Conservation (phyloP, 1,140 invertebrate species). For the Drosophila equinoxialis region DNA sequence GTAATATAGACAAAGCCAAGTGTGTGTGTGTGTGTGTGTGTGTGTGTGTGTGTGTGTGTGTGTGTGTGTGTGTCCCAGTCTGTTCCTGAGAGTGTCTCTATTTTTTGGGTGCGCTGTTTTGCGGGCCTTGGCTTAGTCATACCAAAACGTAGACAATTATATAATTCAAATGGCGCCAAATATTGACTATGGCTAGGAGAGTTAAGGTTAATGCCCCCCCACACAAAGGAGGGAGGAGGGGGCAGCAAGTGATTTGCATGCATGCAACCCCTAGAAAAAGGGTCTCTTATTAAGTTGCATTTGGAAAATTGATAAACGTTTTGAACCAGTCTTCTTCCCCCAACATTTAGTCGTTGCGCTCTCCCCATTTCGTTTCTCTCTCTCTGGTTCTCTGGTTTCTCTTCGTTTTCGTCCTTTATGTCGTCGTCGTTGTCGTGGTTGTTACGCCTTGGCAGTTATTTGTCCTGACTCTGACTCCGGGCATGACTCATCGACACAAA, state of each 20-base stretch:
- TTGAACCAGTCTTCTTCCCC: background rate
- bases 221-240: background rate
- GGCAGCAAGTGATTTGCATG: constrained; percentile 35
- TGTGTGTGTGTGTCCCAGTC: background rate
- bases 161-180: constrained; percentile 47
- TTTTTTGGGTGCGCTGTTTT: constrained; percentile 8
- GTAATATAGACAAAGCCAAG: constrained; percentile 41
- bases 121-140: constrained; percentile 42
- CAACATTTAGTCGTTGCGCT: background rate
- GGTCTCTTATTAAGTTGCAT: constrained; percentile 28
- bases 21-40: constrained; percentile 1
- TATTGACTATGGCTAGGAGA: constrained; percentile 36
- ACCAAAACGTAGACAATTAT: constrained; percentile 33
- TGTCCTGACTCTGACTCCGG: constrained; percentile 5
- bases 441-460: background rate
- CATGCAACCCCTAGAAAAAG: constrained; percentile 24
- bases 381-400: background rate
- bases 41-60: background rate
- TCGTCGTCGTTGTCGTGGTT: background rate
- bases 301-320: constrained; percentile 41
- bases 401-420: background rate
- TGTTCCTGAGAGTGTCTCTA: background rate
- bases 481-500: constrained; percentile 15
- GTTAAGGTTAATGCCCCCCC: constrained; percentile 44
- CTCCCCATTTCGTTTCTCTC: background rate